phyloP scores from a whole-genome alignment of 1,140 invertebrate genomes.

The Drosophila chauvacae region DNA sequence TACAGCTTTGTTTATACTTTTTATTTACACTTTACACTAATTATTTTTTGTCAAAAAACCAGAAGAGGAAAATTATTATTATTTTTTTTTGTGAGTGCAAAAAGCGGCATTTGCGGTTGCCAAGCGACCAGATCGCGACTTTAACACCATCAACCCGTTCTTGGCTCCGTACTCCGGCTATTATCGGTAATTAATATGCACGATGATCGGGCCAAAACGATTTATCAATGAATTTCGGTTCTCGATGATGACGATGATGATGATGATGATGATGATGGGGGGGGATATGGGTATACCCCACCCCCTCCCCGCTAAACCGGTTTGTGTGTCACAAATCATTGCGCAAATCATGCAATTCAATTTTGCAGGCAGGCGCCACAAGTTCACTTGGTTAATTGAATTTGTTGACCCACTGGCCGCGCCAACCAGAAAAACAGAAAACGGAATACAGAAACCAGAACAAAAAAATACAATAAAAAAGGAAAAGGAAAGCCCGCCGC shows the following conservation, averaged over 20 bases:
- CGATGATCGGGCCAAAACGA: constrained; percentile 12
- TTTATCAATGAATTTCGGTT: constrained; percentile 66
- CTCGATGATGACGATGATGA: constrained; percentile 22
- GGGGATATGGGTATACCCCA: not conserved
- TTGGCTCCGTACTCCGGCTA: constrained; percentile 16
- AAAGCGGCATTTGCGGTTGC: constrained; percentile 14
- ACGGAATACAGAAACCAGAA: constrained; percentile 19
- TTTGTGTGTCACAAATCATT: constrained; percentile 52
- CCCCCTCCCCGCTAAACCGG: constrained; percentile 24
- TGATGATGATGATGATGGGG: too few species aligned
- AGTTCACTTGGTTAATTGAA: constrained; percentile 80
- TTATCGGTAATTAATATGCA: constrained; percentile 49
- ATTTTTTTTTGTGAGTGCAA: constrained; percentile 1
- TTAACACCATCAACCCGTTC: constrained; percentile 32
- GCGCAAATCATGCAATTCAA: constrained; percentile 65
- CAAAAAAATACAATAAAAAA: constrained; percentile 11
- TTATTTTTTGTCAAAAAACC: too few species aligned
- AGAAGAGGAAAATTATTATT: too few species aligned
- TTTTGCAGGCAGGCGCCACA: constrained; percentile 62
- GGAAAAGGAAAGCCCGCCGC: not conserved
- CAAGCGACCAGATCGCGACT: not conserved
- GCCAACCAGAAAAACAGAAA: constrained; percentile 32
- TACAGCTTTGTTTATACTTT: too few species aligned
- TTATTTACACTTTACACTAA: too few species aligned
- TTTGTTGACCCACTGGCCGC: constrained; percentile 73